A percentile compares a stretch with the other conserved stretches of the same genome.
Conservation (phyloP, 2,113 vertebrate genomes). For the Carlito syrichta region DNA sequence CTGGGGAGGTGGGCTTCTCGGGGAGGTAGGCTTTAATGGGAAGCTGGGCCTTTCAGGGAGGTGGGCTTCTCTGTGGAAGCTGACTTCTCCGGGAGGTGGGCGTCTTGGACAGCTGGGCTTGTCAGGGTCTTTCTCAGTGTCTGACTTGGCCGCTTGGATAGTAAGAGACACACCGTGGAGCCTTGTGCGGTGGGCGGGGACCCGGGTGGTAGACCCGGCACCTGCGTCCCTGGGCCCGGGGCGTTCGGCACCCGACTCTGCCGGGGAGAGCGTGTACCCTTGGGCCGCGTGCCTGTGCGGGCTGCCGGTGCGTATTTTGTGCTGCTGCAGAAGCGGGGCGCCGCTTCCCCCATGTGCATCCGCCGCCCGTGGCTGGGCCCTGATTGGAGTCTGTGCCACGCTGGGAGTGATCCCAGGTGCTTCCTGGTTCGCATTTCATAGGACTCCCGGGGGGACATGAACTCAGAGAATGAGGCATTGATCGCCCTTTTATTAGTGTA, state of each 20-base stretch:
- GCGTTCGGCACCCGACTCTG: rapidly evolving
- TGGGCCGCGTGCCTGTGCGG: not conserved
- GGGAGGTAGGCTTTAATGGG: no score
- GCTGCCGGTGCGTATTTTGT: not conserved
- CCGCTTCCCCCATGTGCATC: not conserved
- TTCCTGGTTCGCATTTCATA: not conserved
- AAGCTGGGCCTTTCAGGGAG: no score
- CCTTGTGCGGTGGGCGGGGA: rapidly evolving
- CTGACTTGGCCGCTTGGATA: not conserved
- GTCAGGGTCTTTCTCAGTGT: rapidly evolving
- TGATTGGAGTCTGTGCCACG: not conserved
- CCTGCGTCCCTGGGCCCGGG: rapidly evolving
- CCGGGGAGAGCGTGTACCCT: rapidly evolving
- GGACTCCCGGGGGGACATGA: not conserved
- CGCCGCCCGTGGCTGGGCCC: rapidly evolving
- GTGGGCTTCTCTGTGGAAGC: no score
- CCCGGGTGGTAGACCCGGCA: not conserved
- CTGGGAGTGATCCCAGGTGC: not conserved
- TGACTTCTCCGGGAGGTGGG: not conserved
- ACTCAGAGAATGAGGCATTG: not conserved
- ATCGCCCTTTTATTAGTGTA: not conserved
- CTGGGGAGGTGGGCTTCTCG: not conserved
- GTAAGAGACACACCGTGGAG: not conserved
- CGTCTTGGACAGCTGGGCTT: no score
- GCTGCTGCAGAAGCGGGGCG: rapidly evolving